Evolutionary conservation across 2,797 vertebrate species (phyloP), one percentile per base, ranked within the genome.

Genomic region (Chelon auratus): DNA sequence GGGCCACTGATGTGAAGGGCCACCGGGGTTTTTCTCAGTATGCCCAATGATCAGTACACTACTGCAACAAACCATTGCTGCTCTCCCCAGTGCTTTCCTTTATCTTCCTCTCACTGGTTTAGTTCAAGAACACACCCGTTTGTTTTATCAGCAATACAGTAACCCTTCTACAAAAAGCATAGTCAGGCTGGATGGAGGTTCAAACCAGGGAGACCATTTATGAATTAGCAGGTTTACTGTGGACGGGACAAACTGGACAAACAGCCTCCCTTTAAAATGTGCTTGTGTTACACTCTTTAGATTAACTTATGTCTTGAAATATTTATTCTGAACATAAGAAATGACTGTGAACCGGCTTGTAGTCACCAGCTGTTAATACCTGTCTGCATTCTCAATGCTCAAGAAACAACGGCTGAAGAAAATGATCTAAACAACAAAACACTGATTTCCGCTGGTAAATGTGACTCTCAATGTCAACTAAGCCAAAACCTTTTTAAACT

Each of bases 241-340:
- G 6, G 17, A 40, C 2, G 13, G 13, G 39, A 64, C 10, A 3
- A 84, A 68, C 62, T 78, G 77, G 63, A 80, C 69, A 73, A 50
- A 62, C 3, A 4, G 1, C 45, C 20, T 51, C 57, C 24, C 22
- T 48, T 52, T 22, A 62, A 11, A 62, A n/a, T 9, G 36, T 60
- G 58, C 24, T 37, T 24, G 57, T 40, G 17, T 77, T 13, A 6
- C 26, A 45, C 17, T 12, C 42, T 61, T 5, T 52, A 65, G 2
- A 39, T 22, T 56, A n/a, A n/a, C 5, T 58, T 52, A 24, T 51
- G 42, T 75, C 2, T 17, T 17, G 12, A 40, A 62, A 66, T 54
- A 48, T 53, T 53, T 56, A 52, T 60, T 68, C 9, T 30, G 12
- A 18, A 30, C 52, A n/a, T 69, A 40, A 6, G 36, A 20, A 24